phyloP scores from a whole-genome alignment of 2,113 vertebrate species.

The Helogale parvula region DNA sequence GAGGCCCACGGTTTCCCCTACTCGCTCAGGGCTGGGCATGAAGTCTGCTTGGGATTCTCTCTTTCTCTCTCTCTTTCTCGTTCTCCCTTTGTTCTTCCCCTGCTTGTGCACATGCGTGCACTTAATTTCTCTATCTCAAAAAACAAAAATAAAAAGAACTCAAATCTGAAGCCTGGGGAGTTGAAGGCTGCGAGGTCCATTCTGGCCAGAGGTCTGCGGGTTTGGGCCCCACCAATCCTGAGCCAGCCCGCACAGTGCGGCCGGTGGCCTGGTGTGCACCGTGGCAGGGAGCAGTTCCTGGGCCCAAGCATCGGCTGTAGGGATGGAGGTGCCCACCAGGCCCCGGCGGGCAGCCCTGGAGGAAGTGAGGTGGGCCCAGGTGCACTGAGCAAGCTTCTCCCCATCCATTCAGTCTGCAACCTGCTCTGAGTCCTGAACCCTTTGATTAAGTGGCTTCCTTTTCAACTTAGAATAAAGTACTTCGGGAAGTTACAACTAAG shows the following conservation, averaged over 20 bases:
- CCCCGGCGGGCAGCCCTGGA: rapidly evolving
- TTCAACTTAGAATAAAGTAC: neutral
- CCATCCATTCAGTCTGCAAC: neutral
- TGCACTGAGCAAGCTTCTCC: too few species aligned
- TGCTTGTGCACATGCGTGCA: too few species aligned
- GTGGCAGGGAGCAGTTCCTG: too few species aligned
- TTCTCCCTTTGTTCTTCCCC: too few species aligned
- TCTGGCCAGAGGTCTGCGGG: rapidly evolving
- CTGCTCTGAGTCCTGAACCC: rapidly evolving
- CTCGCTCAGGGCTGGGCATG: too few species aligned
- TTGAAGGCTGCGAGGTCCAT: rapidly evolving
- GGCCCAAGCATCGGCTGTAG: rapidly evolving
- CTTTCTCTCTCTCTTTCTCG: too few species aligned
- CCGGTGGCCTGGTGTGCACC: rapidly evolving
- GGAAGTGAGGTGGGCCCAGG: neutral
- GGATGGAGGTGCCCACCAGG: neutral
- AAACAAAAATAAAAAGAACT: too few species aligned
- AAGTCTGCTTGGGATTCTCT: too few species aligned
- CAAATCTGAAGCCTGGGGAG: neutral
- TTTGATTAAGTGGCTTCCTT: neutral
- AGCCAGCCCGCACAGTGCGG: too few species aligned
- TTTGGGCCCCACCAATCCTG: rapidly evolving
- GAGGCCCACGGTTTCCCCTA: too few species aligned
- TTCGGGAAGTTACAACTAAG: neutral
- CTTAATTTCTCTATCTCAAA: too few species aligned